phyloP scores from a whole-genome alignment of 2,113 vertebrate genomes.

The Pygathrix nemaeus region DNA sequence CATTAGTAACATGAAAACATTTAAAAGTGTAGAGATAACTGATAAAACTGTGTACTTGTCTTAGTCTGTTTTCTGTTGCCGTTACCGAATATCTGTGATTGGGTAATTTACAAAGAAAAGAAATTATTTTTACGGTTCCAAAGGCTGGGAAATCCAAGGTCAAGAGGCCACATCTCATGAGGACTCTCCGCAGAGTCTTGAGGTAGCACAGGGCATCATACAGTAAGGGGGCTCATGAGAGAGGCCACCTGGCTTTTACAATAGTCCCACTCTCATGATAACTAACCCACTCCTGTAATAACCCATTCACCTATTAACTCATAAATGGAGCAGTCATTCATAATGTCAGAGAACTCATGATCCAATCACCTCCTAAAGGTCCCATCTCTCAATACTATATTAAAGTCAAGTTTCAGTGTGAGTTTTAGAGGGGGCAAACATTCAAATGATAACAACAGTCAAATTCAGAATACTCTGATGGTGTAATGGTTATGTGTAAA shows the following conservation, averaged over 20 bases:
- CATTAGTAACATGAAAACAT: neutral
- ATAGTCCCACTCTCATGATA: neutral
- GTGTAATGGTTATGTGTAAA: neutral
- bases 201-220: neutral
- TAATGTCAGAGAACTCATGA: neutral
- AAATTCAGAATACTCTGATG: neutral
- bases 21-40: neutral
- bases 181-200: neutral
- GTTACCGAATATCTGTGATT: neutral
- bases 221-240: rapidly evolving
- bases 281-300: neutral
- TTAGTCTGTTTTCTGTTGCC: neutral
- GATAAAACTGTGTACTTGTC: neutral
- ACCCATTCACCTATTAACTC: neutral
- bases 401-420: neutral
- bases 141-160: neutral
- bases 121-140: neutral
- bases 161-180: neutral
- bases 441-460: neutral
- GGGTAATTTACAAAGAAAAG: neutral
- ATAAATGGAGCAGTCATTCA: neutral
- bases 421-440: neutral
- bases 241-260: neutral
- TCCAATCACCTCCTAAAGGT: neutral
- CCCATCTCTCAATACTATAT: neutral